Evolutionary conservation across 2,888 invertebrate species (phyloP), one percentile per base, ranked within the genome.

Genomic region (Pseudeuparius sepicola): DNA sequence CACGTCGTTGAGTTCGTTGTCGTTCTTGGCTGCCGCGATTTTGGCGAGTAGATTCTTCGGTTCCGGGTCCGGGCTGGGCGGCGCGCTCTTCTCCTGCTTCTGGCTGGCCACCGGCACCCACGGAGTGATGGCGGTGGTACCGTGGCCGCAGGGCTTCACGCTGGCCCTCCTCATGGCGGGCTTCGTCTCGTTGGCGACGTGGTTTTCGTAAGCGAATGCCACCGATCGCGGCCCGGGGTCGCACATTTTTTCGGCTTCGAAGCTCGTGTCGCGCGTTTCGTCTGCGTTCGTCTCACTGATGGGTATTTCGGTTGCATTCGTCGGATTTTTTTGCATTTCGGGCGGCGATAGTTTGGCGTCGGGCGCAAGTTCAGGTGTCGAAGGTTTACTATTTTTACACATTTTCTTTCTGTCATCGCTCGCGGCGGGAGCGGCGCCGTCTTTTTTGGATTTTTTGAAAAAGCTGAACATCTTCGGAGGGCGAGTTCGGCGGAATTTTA

Each of bases 61-160:
- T 29, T 56, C 54, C 38, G 55, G 38, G 24, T 53, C 52, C 2
- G 61, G 61, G 46, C 61, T 61, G 3, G 59, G 57, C 4, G 60
- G 59, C 9, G 59, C 55, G 27, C 32, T 33, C 9, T 47, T 48
- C 7, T 50, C 47, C 23, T 52, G 47, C 23, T 48, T 51, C n/a
- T 36, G 40, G 17, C 39, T 39, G 14, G 41, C 20, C 14, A 48
- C 30, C 15, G 53, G 56, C 13, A 57, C 48, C 43, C 54, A 47
- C 2, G 62, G 60, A 16, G 55, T 38, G 26, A 61, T 55, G 3
- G 60, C 61, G 4, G 56, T 47, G 6, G 61, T 61, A 10, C 61
- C 62, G 39, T 61, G 62, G 11, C 61, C 61, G 40, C 61, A 61
- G 2, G 62, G 62, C 41, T 60, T 61, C 3, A 61, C 61, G 10